These are phyloP conservation scores for Heliconius hermathena DNA, from an alignment of 1,140 invertebrate genomes.

Conservation along the genomic window DNA sequence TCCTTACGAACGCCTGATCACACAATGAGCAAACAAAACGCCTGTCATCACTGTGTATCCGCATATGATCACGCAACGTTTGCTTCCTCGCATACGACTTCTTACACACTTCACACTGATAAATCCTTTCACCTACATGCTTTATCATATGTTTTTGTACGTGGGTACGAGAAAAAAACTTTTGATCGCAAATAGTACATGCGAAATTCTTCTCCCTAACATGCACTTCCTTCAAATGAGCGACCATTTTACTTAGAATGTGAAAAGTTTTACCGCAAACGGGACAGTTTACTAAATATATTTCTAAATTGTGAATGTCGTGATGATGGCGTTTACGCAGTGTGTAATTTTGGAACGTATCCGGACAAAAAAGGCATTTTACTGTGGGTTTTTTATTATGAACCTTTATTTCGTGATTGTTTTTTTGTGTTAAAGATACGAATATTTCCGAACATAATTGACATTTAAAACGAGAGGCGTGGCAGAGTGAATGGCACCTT, in stretches of 20 bases:
- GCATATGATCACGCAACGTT: slow-evolving; percentile 82
- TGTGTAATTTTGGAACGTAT: slow-evolving; percentile 61
- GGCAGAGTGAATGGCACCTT: slow-evolving; percentile 56
- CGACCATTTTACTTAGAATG: slow-evolving; percentile 66
- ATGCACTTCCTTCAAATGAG: slow-evolving; percentile 72
- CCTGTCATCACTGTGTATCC: slow-evolving; percentile 75
- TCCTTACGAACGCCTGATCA: slow-evolving; percentile 61
- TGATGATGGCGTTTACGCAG: slow-evolving; percentile 63
- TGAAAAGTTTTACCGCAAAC: slow-evolving; percentile 65
- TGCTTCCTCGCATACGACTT: slow-evolving; percentile 83
- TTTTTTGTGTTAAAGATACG: slow-evolving; percentile 56
- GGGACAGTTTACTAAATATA: slow-evolving; percentile 56
- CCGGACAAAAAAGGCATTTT: slow-evolving; percentile 64
- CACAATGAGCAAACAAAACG: slow-evolving; percentile 57
- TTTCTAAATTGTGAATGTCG: slow-evolving; percentile 48
- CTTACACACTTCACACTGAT: slow-evolving; percentile 86
- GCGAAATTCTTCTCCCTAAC: slow-evolving; percentile 65
- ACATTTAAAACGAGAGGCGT: slow-evolving; percentile 58
- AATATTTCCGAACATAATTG: slow-evolving; percentile 56
- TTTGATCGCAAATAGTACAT: slow-evolving; percentile 67
- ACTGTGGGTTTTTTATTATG: slow-evolving; percentile 56
- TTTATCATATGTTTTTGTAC: slow-evolving; percentile 78
- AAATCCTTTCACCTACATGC: slow-evolving; percentile 87
- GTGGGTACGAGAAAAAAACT: slow-evolving; percentile 65
- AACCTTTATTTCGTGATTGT: slow-evolving; percentile 53